Evolutionary conservation across 2,797 vertebrate genomes (phyloP), one percentile per base, ranked within the genome.

Genomic region (Danio aesculapii): DNA sequence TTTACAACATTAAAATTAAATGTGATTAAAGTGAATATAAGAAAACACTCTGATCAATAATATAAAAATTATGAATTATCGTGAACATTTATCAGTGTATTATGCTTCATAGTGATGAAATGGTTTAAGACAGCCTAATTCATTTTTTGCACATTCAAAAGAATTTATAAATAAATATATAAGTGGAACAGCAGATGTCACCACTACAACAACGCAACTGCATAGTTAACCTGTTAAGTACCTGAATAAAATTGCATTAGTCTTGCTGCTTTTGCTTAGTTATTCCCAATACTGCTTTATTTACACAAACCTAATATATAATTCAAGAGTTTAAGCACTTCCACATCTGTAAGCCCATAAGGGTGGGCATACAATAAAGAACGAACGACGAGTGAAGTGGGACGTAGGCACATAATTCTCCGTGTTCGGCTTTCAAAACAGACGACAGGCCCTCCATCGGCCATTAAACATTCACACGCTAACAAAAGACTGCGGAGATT

Each of bases 391-490:
- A 81, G 19, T 64, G 55, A 79, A 70, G 75, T 69, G 6, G 72
- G 44, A 57, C 2, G 13, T n/a, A 63, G 57, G 68, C 66, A 79
- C 75, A 77, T 50, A 12, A 8, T 73, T 76, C 75, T 81, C 68
- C 41, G 66, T 70, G 68, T 57, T 73, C 78, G 10, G n/a, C 64
- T 78, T 83, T 85, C 67, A 79, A 71, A 77, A 69, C 59, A 79
- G 81, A 63, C 43, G n/a, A 58, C 59, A 46, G 70, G 39, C 57
- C 55, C 57, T 83, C 77, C 70, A 72, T 14, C 1, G 8, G 64
- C 73, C 84, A 85, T 83, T 85, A 82, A 85, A 77, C 67, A 79
- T 85, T 79, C 79, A 79, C 68, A 81, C 6, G 69, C n/a, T 53
- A 68, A 84, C 79, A 85, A 73, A 82, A 82, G 55, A 79, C 75